Conservation (phyloP, 2,797 vertebrate genomes). For the Scolopax rusticola region DNA sequence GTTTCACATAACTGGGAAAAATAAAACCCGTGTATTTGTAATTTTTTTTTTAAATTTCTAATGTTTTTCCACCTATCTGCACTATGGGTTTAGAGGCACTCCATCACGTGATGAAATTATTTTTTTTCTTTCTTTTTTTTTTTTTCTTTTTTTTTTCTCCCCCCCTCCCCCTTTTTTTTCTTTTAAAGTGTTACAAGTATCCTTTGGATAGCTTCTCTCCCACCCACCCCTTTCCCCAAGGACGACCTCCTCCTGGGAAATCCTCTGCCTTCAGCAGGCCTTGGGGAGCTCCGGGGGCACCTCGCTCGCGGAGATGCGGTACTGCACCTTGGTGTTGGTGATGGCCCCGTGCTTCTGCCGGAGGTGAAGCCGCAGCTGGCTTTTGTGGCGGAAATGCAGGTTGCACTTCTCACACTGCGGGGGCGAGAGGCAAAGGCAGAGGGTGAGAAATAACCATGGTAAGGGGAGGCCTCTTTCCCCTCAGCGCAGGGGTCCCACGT, state of each 20-base stretch:
- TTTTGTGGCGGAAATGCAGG: slow-evolving; percentile 99
- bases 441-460: fast-evolving
- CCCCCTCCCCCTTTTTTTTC: background rate
- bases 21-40: slow-evolving; percentile 76
- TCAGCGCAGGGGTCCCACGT: background rate
- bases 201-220: slow-evolving; percentile 77
- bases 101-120: slow-evolving; percentile 72
- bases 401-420: slow-evolving; percentile 98
- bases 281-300: slow-evolving; percentile 91
- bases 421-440: background rate
- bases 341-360: slow-evolving; percentile 99
- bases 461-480: background rate
- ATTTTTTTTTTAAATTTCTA: background rate
- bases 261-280: slow-evolving; percentile 84
- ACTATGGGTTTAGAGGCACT: slow-evolving; percentile 85
- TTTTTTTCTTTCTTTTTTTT: background rate
- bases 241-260: slow-evolving; percentile 20
- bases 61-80: slow-evolving; percentile 74
- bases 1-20: slow-evolving; percentile 81
- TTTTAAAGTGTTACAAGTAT: slow-evolving; percentile 76
- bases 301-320: slow-evolving; percentile 88
- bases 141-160: background rate
- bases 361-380: slow-evolving; percentile 95
- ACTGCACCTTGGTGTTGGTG: slow-evolving; percentile 99
- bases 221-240: slow-evolving; percentile 2